phyloP scores from a whole-genome alignment of 1,140 invertebrate genomes.

The Caerostris darwini region DNA sequence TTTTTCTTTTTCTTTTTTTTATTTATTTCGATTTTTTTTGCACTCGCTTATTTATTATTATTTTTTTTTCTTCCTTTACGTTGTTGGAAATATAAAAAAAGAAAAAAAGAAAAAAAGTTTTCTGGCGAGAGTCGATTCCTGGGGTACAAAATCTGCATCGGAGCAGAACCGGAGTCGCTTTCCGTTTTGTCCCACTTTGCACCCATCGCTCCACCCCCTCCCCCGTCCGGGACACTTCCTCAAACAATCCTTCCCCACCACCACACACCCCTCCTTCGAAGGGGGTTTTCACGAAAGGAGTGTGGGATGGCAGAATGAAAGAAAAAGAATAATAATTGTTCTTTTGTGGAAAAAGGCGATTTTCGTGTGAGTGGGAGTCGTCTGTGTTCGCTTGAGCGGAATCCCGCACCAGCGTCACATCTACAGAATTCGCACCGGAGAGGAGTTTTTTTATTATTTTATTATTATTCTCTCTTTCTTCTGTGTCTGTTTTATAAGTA shows the following conservation, averaged over 20 bases:
- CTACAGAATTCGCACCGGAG: too few species aligned
- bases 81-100: constrained; percentile 35
- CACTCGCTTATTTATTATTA: too few species aligned
- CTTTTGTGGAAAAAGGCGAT: neutral
- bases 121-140: constrained; percentile 6
- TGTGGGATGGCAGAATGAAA: neutral
- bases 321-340: constrained; percentile 16
- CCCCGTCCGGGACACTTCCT: neutral
- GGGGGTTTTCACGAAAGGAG: neutral
- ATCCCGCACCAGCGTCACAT: too few species aligned
- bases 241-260: neutral
- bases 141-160: constrained; percentile 71
- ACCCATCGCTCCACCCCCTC: neutral
- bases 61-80: neutral
- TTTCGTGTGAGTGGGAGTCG: constrained; percentile 1
- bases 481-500: too few species aligned
- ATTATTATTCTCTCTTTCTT: too few species aligned
- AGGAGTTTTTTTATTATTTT: too few species aligned
- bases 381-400: neutral
- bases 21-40: neutral
- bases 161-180: constrained; percentile 59
- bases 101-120: constrained; percentile 27
- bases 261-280: neutral
- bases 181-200: constrained; percentile 12
- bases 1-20: neutral